phyloP scores from a whole-genome alignment of 2,113 vertebrate genomes.

The Podocnemis expansa region DNA sequence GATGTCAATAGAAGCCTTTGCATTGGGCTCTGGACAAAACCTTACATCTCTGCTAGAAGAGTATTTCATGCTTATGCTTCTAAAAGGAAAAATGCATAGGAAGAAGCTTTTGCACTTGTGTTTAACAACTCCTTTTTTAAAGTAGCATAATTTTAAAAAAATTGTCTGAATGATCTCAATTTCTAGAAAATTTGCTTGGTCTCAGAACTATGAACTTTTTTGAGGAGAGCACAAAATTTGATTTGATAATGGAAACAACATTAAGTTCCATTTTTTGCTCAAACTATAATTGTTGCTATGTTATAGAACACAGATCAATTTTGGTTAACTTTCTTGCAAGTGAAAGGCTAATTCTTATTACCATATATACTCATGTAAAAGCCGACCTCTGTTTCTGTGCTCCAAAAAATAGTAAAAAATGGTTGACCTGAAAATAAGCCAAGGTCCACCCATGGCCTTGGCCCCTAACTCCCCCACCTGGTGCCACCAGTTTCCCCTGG shows the following conservation, averaged over 20 bases:
- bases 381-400: too few relatives aligned
- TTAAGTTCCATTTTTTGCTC: background rate
- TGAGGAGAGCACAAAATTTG: background rate
- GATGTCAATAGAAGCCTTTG: background rate
- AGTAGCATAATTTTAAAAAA: background rate
- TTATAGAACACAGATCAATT: too few relatives aligned
- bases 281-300: too few relatives aligned
- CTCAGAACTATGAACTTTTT: background rate
- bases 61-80: background rate
- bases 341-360: background rate
- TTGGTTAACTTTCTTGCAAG: background rate
- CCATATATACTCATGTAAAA: too few relatives aligned
- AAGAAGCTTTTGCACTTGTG: background rate
- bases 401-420: too few relatives aligned
- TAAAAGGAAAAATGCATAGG: background rate
- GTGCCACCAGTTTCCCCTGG: too few relatives aligned
- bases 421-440: too few relatives aligned
- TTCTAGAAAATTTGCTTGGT: background rate
- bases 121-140: background rate
- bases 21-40: background rate
- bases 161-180: background rate
- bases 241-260: background rate
- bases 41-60: background rate
- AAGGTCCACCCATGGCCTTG: too few relatives aligned
- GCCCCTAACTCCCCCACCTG: too few relatives aligned